Base-by-base conservation (phyloP, 2,888 invertebrate species). In the Helleia helle region DNA sequence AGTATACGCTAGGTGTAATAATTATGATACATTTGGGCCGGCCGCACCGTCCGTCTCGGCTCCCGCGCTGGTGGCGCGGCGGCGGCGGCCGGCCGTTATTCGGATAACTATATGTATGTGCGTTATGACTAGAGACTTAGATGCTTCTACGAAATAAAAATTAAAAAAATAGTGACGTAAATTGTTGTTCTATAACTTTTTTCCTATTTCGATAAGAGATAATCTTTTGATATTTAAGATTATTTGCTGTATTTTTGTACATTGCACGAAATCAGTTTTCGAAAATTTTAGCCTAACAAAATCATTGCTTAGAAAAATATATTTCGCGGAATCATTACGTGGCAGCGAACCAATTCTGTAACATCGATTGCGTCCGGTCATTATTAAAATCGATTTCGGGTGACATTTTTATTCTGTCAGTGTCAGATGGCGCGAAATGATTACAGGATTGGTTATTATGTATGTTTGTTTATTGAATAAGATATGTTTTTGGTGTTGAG, bases 1-100 rank as follows among this genome's bases (percentile, higher is more conserved):
- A 67, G 83, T 84, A 83, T 84, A 84, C 83, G 83, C 71, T 83
- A 84, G 83, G 55, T 76, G 65, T 81, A 79, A n/a, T n/a, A n/a
- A 76, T 70, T 54, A 53, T 56, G 52, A 55, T 58, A 62, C 58
- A 44, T 42, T 62, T 58, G 55, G 57, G 54, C 58, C 56, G 62
- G 56, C 62, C 56, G 56, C 53, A 46, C 44, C 45, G 46, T n/a
- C n/a, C n/a, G n/a, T n/a, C n/a, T n/a, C n/a, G n/a, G n/a, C n/a
- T n/a, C n/a, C n/a, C n/a, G n/a, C n/a, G n/a, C n/a, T n/a, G n/a
- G n/a, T n/a, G n/a, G n/a, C n/a, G n/a, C n/a, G n/a, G n/a, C n/a
- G n/a, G n/a, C n/a, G n/a, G n/a, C n/a, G n/a, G n/a, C n/a, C n/a
- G n/a, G n/a, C n/a, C n/a, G 38, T 48, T 43, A 44, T 47, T 48